Conservation (phyloP, 1,140 invertebrate species). For the Zaprionus tsacasi region DNA sequence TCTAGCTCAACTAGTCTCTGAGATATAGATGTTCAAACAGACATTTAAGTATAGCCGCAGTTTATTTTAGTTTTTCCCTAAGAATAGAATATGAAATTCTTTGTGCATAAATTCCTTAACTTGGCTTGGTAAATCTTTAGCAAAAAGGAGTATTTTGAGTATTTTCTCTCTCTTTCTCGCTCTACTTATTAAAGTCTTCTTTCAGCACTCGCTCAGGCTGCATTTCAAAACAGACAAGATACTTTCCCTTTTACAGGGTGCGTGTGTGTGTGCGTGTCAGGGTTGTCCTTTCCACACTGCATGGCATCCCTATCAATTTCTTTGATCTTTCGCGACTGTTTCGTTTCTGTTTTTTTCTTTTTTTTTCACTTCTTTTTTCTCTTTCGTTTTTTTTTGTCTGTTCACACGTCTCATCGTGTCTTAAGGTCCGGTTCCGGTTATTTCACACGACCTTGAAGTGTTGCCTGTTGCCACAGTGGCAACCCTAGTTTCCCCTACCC, state of each 20-base stretch:
- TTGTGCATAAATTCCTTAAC: neutral
- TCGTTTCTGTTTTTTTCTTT: slow-evolving; percentile 13
- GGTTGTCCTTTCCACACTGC: neutral
- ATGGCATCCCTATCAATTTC: slow-evolving; percentile 21
- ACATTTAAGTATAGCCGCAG: too few relatives aligned
- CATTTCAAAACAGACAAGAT: neutral
- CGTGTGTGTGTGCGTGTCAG: neutral
- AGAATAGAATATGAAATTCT: too few relatives aligned
- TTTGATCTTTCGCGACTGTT: slow-evolving; percentile 25
- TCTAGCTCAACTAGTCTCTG: too few relatives aligned
- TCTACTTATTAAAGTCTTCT: neutral
- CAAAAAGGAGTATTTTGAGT: neutral
- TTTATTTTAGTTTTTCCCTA: too few relatives aligned
- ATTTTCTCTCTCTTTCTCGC: too few relatives aligned
- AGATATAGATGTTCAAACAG: too few relatives aligned
- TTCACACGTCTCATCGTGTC: slow-evolving; percentile 51
- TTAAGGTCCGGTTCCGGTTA: slow-evolving; percentile 12
- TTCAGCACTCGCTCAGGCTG: neutral
- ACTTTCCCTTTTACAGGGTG: neutral
- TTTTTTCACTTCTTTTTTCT: slow-evolving; percentile 20
- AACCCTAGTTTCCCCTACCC: neutral
- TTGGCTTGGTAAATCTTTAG: neutral
- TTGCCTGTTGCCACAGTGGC: slow-evolving; percentile 4
- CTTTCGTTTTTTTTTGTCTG: slow-evolving; percentile 11
- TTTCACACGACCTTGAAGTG: slow-evolving; percentile 30